Percentiles rank a stretch among this genome's conserved stretches.
These are phyloP conservation scores for Homarus gammarus DNA, from an alignment of 2,888 invertebrate genomes.

Conservation along the genomic window DNA sequence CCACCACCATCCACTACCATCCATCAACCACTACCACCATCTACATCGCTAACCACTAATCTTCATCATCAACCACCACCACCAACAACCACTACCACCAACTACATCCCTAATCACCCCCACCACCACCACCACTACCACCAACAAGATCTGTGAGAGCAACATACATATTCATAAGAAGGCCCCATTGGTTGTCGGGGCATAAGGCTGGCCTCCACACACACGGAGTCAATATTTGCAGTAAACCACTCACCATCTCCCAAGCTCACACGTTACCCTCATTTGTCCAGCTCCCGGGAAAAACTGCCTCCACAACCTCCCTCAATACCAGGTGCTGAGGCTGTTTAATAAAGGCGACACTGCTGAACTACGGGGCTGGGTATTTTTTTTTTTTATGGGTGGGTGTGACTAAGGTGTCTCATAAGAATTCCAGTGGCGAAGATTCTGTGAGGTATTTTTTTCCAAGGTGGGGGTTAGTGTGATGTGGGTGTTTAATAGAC, in stretches of 20 bases:
- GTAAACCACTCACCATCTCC: conserved; percentile 15
- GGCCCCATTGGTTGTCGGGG: background rate
- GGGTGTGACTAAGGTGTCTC: too few species aligned
- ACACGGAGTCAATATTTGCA: conserved; percentile 28
- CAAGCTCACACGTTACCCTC: background rate
- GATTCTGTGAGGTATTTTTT: too few species aligned
- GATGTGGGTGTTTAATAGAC: too few species aligned
- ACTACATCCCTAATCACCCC: background rate
- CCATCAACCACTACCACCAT: background rate
- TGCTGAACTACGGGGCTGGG: too few species aligned
- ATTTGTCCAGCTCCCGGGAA: background rate
- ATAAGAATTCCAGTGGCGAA: too few species aligned
- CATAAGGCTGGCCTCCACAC: background rate
- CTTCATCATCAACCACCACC: background rate
- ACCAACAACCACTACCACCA: background rate
- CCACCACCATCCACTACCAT: background rate
- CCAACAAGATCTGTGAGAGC: background rate
- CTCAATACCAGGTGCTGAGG: background rate
- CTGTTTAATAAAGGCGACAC: too few species aligned
- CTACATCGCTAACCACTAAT: background rate
- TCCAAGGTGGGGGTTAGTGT: too few species aligned
- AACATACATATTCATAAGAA: conserved; percentile 40
- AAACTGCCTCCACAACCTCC: background rate
- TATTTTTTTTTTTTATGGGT: too few species aligned
- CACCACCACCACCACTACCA: background rate